Base-by-base conservation (phyloP, 2,888 invertebrate species). In the Drosophila hamatofila region DNA sequence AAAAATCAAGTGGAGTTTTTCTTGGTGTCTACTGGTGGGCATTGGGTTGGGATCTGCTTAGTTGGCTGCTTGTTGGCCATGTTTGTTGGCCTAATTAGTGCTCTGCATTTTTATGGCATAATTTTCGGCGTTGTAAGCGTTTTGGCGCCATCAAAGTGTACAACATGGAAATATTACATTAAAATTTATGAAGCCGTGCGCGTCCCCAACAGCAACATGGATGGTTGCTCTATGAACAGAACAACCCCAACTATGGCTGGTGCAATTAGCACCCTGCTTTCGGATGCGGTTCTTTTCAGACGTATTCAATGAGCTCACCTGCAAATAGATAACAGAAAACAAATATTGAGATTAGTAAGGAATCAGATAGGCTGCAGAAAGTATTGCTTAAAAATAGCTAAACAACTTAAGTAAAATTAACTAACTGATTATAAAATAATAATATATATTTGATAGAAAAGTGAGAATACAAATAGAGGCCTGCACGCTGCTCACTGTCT, bases 31-130 rank as follows among this genome's bases (percentile, higher is more conserved):
- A 59, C 48, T 60, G 27, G 7, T 27, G 8, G 27, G 27, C 27
- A 1, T 9, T 27, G 75, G 37, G 44, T 39, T 41, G 58, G 52
- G 58, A 35, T 51, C 18, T 46, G 49, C 48, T 57, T 52, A 52
- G 39, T 44, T 74, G 44, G 25, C 33, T 42, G 64, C 57, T 77
- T 70, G 66, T 66, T 77, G 65, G 78, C 74, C 70, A 67, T 78
- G 87, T 88, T 83, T 86, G 83, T 86, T 87, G 79, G 84, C 84
- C 81, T 85, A 85, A 83, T 85, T 89, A 85, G 89, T 77, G 80
- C 73, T 81, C 72, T 87, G 87, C 89, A 89, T 83, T 85, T 85
- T 85, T 84, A 85, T 89, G 71, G 89, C 89, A 89, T 85, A 77
- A 87, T 85, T 85, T 85, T 87, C 72, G 81, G 84, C 70, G 88